A percentile compares a stretch with the other conserved stretches of the same genome.
phyloP scores from a whole-genome alignment of 35 echinoderm and acorn worm genomes.

The Nesometra sesokonis region DNA sequence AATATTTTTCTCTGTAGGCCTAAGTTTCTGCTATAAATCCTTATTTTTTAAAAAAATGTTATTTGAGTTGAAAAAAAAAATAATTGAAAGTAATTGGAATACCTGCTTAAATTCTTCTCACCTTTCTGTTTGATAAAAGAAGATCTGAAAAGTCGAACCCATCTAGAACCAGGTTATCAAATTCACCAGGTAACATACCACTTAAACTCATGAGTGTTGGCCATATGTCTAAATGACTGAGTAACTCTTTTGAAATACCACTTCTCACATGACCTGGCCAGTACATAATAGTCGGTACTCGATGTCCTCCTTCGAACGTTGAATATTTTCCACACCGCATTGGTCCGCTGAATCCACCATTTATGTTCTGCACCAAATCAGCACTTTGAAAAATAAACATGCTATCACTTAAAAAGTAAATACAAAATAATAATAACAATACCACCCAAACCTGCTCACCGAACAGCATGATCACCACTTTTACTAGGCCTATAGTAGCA shows the following conservation, averaged over 20 bases:
- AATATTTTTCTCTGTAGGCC: no score
- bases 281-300: background rate
- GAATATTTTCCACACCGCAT: constrained; percentile 1
- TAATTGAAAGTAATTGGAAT: background rate
- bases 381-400: no score
- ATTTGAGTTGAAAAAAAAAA: background rate
- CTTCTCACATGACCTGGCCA: background rate
- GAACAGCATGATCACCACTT: background rate
- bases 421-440: no score
- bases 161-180: background rate
- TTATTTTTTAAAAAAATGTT: no score
- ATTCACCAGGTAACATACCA: background rate
- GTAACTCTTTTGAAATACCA: background rate
- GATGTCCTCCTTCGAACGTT: constrained; percentile 11
- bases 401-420: no score
- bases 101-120: background rate
- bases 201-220: background rate
- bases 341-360: background rate
- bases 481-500: background rate
- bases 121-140: background rate
- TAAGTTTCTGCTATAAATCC: no score
- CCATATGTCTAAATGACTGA: background rate
- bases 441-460: background rate
- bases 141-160: background rate
- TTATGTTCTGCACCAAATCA: no score